Evolutionary conservation across 2,888 invertebrate genomes (phyloP).

Genomic region (Ischnus inquisitorius): DNA sequence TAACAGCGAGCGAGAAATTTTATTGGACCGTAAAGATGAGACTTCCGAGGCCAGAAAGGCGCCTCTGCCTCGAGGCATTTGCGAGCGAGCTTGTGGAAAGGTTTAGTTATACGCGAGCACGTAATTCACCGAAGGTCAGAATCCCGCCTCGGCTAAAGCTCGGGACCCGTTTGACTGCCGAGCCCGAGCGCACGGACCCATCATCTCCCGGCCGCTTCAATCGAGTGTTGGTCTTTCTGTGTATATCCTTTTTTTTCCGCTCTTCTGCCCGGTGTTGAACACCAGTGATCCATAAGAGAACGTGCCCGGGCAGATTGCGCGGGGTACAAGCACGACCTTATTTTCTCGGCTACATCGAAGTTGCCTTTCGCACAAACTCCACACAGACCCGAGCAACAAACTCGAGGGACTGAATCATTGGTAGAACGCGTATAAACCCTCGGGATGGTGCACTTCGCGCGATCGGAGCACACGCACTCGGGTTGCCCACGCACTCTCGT

Average conservation of each 20-base stretch:
- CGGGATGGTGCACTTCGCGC: constrained; percentile 46
- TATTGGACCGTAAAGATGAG: constrained; percentile 73
- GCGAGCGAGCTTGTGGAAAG: constrained; percentile 26
- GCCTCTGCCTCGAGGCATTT: background rate
- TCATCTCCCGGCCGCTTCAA: background rate
- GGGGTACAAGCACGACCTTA: constrained; percentile 17
- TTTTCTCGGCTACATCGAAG: constrained; percentile 19
- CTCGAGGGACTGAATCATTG: constrained; percentile 59
- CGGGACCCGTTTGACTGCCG: background rate
- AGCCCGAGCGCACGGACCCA: background rate
- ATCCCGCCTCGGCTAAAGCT: constrained; percentile 28
- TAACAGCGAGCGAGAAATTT: constrained; percentile 51
- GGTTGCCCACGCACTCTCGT: constrained; percentile 54
- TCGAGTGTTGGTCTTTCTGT: constrained; percentile 26
- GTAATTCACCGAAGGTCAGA: constrained; percentile 70
- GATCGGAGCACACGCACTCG: constrained; percentile 43
- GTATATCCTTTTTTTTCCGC: constrained; percentile 37
- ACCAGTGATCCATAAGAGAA: constrained; percentile 30
- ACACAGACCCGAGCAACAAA: background rate
- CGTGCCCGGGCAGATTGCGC: constrained; percentile 4
- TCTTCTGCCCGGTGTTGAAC: constrained; percentile 22
- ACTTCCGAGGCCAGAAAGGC: constrained; percentile 47
- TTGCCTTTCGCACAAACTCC: background rate
- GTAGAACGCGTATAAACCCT: constrained; percentile 49
- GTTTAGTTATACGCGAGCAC: constrained; percentile 65